These are phyloP conservation scores for Drosophila ezoana DNA, from an alignment of 2,888 invertebrate species.

Conservation along the genomic window DNA sequence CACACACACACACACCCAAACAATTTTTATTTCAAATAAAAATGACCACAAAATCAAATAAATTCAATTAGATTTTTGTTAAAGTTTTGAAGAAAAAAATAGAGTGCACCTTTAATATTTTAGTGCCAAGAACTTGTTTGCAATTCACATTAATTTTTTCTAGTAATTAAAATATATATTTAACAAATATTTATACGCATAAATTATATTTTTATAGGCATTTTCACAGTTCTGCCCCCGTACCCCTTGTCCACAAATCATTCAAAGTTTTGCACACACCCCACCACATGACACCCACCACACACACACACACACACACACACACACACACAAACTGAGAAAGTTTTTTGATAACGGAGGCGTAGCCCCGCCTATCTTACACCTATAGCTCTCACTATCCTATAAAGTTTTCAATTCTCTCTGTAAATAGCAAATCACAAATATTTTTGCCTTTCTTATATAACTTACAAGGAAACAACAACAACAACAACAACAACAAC, in stretches of 20 bases:
- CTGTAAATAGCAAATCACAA: constrained; percentile 48
- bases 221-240: constrained; percentile 41
- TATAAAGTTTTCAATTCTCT: constrained; percentile 12
- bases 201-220: constrained; percentile 72
- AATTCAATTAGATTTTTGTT: constrained; percentile 42
- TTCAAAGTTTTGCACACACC: constrained; percentile 25
- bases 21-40: constrained; percentile 72
- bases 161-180: constrained; percentile 47
- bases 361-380: constrained; percentile 24
- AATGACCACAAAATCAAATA: constrained; percentile 48
- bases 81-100: constrained; percentile 9
- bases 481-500: constrained; percentile 16
- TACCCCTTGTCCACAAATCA: constrained; percentile 9
- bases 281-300: constrained; percentile 27
- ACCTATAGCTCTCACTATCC: constrained; percentile 20
- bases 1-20: constrained; percentile 20
- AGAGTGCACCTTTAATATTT: constrained; percentile 39
- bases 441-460: constrained; percentile 57
- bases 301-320: constrained; percentile 2
- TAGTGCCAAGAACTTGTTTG: constrained; percentile 70
- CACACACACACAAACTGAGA: constrained; percentile 22
- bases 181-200: constrained; percentile 24
- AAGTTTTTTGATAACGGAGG: constrained; percentile 17
- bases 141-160: constrained; percentile 48
- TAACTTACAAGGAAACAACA: constrained; percentile 34